Conservation (phyloP, 2,888 invertebrate species). For the Hetaerina titia region DNA sequence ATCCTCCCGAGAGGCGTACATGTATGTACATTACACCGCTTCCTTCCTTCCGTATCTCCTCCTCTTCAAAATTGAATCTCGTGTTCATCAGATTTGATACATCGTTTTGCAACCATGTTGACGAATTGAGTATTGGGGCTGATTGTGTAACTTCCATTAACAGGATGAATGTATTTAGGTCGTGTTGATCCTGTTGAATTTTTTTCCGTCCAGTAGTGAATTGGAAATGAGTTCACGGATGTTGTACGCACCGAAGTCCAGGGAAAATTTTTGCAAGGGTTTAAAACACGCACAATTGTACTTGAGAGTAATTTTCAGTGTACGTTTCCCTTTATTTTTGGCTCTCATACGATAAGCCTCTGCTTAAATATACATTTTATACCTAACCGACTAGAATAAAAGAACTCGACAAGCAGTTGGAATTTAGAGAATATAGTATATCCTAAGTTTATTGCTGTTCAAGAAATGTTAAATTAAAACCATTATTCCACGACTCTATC, state of each 20-base stretch:
- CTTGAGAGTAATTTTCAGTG: neutral
- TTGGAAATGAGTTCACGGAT: neutral
- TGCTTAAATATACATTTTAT: neutral
- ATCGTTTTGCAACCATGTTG: neutral
- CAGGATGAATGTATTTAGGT: neutral
- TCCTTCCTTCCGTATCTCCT: neutral
- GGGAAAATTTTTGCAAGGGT: neutral
- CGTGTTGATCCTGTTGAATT: neutral
- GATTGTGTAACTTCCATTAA: neutral
- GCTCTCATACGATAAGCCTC: no score
- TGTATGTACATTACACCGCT: no score
- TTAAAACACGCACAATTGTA: neutral
- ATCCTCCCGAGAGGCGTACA: no score
- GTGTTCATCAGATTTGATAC: neutral
- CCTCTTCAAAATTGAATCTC: neutral
- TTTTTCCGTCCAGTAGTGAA: neutral
- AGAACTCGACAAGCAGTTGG: neutral
- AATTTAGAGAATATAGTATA: neutral
- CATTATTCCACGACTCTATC: no score
- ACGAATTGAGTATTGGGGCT: neutral
- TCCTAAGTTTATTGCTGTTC: no score
- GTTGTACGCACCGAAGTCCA: neutral
- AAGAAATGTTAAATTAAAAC: no score
- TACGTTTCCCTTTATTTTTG: neutral
- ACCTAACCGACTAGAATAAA: neutral